Conservation (phyloP, 2,888 invertebrate species). For the Hirtodrosophila confusa region DNA sequence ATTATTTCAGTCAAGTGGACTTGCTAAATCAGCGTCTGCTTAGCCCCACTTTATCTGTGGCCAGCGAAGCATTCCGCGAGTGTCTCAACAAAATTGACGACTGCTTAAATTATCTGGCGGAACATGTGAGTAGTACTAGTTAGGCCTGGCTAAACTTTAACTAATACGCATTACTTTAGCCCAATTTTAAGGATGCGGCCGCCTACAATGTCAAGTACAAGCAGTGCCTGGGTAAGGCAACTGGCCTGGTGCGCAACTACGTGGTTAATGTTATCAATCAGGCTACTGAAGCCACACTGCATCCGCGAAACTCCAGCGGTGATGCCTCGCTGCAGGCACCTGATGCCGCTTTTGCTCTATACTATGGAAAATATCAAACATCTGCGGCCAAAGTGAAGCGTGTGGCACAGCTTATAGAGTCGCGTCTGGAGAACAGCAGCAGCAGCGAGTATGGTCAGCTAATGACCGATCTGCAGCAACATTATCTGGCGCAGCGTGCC, state of each 20-base stretch:
- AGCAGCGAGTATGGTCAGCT: conserved; percentile 90
- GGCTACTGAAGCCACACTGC: conserved; percentile 90
- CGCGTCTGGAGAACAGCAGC: conserved; percentile 88
- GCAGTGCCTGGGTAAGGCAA: conserved; percentile 92
- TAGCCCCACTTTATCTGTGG: conserved; percentile 91
- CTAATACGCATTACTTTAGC: conserved; percentile 84
- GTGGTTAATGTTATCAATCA: conserved; percentile 90
- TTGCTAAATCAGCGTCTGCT: conserved; percentile 91
- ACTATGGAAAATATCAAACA: conserved; percentile 97
- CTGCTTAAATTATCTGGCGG: conserved; percentile 92
- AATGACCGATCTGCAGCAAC: conserved; percentile 91
- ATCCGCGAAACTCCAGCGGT: conserved; percentile 74
- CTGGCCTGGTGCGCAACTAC: conserved; percentile 91
- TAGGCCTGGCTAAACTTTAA: not conserved
- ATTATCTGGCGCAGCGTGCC: conserved; percentile 91
- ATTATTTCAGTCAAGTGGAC: conserved; percentile 94
- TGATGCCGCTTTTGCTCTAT: conserved; percentile 91
- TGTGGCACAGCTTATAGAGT: conserved; percentile 93
- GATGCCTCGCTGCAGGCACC: conserved; percentile 79
- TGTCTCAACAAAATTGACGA: conserved; percentile 93
- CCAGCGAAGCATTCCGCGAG: conserved; percentile 92
- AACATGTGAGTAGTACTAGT: conserved; percentile 87
- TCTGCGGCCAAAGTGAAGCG: conserved; percentile 93
- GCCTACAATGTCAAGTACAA: conserved; percentile 93
- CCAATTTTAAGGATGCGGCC: conserved; percentile 93